Conservation (phyloP, 2,797 vertebrate species). For the Crenichthys baileyi region DNA sequence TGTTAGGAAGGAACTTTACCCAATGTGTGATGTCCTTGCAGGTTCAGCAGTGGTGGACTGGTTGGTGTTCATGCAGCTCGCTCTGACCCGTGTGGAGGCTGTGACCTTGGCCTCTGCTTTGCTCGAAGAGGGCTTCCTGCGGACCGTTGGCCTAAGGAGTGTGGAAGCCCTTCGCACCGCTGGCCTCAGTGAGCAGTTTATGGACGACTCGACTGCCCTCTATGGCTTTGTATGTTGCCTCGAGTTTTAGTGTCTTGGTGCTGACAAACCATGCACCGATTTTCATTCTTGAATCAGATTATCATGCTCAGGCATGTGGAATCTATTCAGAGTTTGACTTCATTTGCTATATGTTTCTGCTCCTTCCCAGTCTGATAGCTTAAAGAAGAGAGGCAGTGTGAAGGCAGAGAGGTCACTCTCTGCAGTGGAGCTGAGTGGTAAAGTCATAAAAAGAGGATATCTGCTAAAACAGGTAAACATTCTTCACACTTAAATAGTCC, state of each 20-base stretch:
- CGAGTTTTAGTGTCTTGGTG: background rate
- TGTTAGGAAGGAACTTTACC: background rate
- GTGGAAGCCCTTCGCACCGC: slow-evolving; percentile 82
- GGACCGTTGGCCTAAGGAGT: slow-evolving; percentile 86
- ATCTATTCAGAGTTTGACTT: background rate
- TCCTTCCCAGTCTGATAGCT: slow-evolving; percentile 82
- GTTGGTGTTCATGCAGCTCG: slow-evolving; percentile 88
- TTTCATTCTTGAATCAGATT: background rate
- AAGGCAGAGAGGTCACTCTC: slow-evolving; percentile 85
- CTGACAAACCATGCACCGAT: background rate
- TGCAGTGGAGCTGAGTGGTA: slow-evolving; percentile 88
- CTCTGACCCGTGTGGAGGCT: slow-evolving; percentile 85
- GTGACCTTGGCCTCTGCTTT: slow-evolving; percentile 89
- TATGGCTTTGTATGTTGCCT: slow-evolving; percentile 85
- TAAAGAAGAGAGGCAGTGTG: slow-evolving; percentile 83
- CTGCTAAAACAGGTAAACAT: slow-evolving; percentile 92
- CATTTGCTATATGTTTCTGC: slow-evolving; percentile 3
- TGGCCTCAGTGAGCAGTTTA: slow-evolving; percentile 85
- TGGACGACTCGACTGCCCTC: slow-evolving; percentile 91
- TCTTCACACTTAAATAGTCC: background rate
- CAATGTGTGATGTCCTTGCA: slow-evolving; percentile 49
- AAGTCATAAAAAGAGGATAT: slow-evolving; percentile 90
- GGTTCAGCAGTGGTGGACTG: slow-evolving; percentile 93
- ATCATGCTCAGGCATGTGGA: background rate
- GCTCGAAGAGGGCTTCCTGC: slow-evolving; percentile 89